These are phyloP conservation scores for Aleadryas rufinucha DNA, from an alignment of 2,113 vertebrate genomes.

Conservation along the genomic window DNA sequence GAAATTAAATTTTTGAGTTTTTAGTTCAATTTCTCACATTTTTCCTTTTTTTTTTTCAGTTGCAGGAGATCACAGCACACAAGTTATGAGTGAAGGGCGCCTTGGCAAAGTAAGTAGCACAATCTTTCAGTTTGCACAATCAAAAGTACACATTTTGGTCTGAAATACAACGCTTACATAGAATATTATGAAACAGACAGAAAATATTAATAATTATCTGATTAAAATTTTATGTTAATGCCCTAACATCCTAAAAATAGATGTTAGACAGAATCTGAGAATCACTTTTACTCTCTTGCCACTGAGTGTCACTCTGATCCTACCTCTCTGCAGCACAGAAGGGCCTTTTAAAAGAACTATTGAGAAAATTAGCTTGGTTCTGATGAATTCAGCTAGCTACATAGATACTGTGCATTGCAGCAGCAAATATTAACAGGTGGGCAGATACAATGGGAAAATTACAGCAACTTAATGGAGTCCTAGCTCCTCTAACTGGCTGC, in stretches of 20 bases:
- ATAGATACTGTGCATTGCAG: neutral
- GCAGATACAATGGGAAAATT: neutral
- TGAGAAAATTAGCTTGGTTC: neutral
- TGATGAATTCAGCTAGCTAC: neutral
- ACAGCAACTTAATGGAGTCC: neutral
- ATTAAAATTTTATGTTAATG: neutral
- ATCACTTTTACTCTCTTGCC: constrained; percentile 16
- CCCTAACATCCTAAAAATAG: neutral
- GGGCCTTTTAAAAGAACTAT: neutral
- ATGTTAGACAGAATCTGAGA: neutral
- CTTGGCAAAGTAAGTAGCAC: neutral
- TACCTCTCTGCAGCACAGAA: neutral
- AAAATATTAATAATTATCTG: neutral
- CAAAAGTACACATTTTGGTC: neutral
- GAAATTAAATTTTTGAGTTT: neutral
- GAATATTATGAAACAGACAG: neutral
- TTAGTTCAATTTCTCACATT: neutral
- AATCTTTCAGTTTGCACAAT: neutral
- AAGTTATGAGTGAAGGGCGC: neutral
- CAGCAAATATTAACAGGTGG: neutral
- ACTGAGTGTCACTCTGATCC: constrained; percentile 59
- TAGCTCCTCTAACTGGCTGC: neutral
- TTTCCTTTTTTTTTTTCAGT: neutral
- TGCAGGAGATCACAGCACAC: neutral
- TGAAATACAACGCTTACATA: neutral